Evolutionary conservation across 1,140 invertebrate genomes (phyloP), one percentile per base, ranked within the genome.

Genomic region (Lepidurus arcticus): DNA sequence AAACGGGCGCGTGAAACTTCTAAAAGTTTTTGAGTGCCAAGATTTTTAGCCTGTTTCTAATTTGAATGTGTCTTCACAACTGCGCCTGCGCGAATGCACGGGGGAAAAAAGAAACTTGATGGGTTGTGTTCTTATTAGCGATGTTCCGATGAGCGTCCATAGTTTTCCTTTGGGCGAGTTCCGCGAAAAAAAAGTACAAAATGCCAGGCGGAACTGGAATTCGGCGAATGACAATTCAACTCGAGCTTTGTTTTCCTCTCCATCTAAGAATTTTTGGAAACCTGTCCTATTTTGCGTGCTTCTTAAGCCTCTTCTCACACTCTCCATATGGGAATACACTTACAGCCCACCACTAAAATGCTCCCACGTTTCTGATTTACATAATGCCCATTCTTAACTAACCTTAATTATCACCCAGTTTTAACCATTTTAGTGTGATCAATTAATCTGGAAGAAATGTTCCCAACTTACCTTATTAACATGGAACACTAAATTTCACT

Each of bases 41-140:
- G 53, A 65, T n/a, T 65, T 65, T 65, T 65, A 65, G 53, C 53
- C 53, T 65, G 53, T 65, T 65, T 65, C 53, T 65, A 65, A 65
- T 65, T 65, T 65, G 53, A 65, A n/a, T 65, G 53, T 13, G 53
- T 65, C n/a, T 65, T 65, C 53, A 65, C 53, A 65, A 65, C 8
- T 13, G 53, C 53, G 53, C 53, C 53, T 65, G 53, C 21, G 53
- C n/a, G 9, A 65, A 65, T 65, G 53, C 21, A 65, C 53, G 53
- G 16, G 16, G 21, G 8, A 16, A 21, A 16, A 65, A 65, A 65
- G 5, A 21, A n/a, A 65, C 16, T 11, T 47, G 16, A 65, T 65
- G 16, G 53, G 9, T 65, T 21, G 53, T 21, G 16, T 34, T 21
- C 6, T 65, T n/a, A 65, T 13, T 65, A 65, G 53, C 53, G 16